Evolutionary conservation across 2,888 invertebrate species (phyloP), one percentile per base, ranked within the genome.

Genomic region (Drosophila eohydei): DNA sequence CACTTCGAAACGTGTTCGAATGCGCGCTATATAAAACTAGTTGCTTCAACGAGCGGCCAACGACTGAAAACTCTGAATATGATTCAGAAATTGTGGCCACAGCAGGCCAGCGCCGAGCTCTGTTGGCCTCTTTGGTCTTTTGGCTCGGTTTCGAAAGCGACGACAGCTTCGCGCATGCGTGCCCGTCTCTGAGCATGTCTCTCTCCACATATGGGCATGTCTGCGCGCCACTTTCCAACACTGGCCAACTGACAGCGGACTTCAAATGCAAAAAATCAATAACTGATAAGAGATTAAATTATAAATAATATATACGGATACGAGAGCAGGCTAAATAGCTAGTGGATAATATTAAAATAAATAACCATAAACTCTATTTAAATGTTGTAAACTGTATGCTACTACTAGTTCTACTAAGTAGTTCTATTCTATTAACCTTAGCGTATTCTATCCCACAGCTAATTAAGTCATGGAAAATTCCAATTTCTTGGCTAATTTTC

Each of bases 91-190:
- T 68, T 69, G 79, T 78, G 74, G 66, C 81, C 59, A 8, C 54
- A 38, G 11, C 40, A 66, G 36, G 21, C 61, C 63, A 41, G 51
- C 50, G 64, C 61, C 68, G 62, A 83, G 52, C 38, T 32, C 32
- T 7, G 51, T 51, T 69, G 60, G 71, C 67, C 76, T 80, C 83
- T 76, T 82, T 71, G 83, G 46, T 55, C 58, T 70, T 67, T 59
- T 76, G 63, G 65, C 57, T 78, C 65, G 69, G 66, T 82, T 75
- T 78, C 84, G 84, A 81, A 74, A 81, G 79, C 80, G 65, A 26
- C 63, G 59, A 54, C 54, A 40, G n/a, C 59, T 65, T 51, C 40
- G 69, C 51, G 74, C 67, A 74, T 70, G 68, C 65, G 78, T 60
- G 69, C 28, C 38, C 44, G 44, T 34, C 32, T 62, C 48, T 44